phyloP scores from a whole-genome alignment of 2,888 invertebrate genomes.

The Polylopha cassiicola region DNA sequence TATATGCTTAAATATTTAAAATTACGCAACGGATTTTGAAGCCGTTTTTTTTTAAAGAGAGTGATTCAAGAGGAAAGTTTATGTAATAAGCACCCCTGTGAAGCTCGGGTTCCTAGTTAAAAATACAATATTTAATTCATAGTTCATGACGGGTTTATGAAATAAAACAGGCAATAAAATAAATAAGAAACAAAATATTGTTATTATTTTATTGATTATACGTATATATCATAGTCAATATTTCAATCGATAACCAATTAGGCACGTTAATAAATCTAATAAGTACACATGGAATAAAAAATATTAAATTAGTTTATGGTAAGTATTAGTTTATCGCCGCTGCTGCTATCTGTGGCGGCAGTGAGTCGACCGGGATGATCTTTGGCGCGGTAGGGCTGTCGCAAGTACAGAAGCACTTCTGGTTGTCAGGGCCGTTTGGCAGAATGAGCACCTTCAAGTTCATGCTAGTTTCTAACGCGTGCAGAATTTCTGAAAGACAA shows the following conservation, averaged over 20 bases:
- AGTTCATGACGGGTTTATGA: background rate
- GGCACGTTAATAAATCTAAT: no score
- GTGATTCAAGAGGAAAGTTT: no score
- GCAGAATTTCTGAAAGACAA: conserved; percentile 41
- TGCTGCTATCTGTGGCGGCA: conserved; percentile 25
- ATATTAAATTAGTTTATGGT: background rate
- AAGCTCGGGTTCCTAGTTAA: no score
- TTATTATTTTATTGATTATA: conserved; percentile 15
- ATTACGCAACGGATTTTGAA: no score
- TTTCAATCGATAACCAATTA: no score
- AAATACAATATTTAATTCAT: no score
- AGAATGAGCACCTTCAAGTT: conserved; percentile 43
- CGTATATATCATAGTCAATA: conserved; percentile 9
- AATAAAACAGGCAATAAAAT: conserved; percentile 18
- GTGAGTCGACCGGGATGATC: conserved; percentile 32
- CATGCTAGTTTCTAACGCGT: conserved; percentile 42
- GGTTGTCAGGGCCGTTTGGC: conserved; percentile 39
- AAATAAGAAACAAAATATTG: conserved; percentile 13
- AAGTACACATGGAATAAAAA: no score
- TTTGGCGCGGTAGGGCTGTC: conserved; percentile 35
- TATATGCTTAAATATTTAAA: no score
- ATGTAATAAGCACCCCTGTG: no score
- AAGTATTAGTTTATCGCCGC: conserved; percentile 8
- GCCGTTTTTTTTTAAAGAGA: no score
- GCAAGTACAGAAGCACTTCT: conserved; percentile 52